Evolutionary conservation across 1,140 invertebrate species (phyloP), one percentile per base, ranked within the genome.

Genomic region (Schlechtendalia chinensis): DNA sequence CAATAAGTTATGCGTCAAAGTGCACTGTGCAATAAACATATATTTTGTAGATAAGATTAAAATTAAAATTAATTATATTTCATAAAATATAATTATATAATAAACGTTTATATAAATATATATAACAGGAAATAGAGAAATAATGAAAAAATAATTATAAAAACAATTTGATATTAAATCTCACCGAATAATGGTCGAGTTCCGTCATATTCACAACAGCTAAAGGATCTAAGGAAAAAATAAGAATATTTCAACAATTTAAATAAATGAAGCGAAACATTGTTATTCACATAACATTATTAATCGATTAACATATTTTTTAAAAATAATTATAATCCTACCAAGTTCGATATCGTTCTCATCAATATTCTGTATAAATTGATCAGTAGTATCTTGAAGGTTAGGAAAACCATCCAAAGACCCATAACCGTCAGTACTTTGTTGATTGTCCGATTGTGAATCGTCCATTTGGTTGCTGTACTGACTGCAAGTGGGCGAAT

Each of bases 151-250:
- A 50, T 50, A 50, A 65, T 0, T 4, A 67, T 45, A 16, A 10
- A 50, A 69, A 69, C 17, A 19, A 50, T 47, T 27, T 50, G 39
- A 50, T 8, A 8, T 10, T 61, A 79, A 50, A 45, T 58, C 58
- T 79, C 47, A 79, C 75, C 45, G 75, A 29, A 47, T 61, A 61
- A 79, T 61, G 39, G 11, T 58, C 56, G 11, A 79, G 22, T 29
- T 45, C 45, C 0, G 39, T 63, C 17, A 79, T 50, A 63, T 61
- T 72, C 5, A 16, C 75, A 79, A 27, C 75, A 27, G 39, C 61
- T 63, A 79, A 53, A 79, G 75, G 45, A 79, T 50, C 75, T 79
- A 8, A 47, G 4, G 8, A n/a, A 77, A 71, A 71, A 71, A 47
- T 6, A 47, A 61, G 14, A 50, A 77, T 5, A 75, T 75, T 75